Evolutionary conservation across 2,888 invertebrate species (phyloP).

Genomic region (Pterostichus niger): DNA sequence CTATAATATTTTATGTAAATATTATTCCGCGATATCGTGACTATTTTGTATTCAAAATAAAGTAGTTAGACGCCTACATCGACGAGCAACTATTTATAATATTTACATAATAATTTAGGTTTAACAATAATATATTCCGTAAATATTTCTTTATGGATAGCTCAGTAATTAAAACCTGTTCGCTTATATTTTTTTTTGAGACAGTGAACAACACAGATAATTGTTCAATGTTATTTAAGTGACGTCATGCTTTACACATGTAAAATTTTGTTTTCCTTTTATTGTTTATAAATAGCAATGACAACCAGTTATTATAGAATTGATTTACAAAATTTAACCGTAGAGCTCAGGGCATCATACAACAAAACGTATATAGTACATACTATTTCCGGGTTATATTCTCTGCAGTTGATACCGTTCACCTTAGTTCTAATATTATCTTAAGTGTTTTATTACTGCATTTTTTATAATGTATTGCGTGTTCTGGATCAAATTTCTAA

Average conservation of each 20-base stretch:
- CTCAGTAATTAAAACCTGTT: constrained; percentile 21
- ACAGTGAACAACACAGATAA: constrained; percentile 23
- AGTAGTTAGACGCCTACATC: constrained; percentile 23
- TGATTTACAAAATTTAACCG: constrained; percentile 38
- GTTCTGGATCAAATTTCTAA: neutral
- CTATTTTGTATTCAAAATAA: constrained; percentile 20
- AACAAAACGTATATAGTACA: neutral
- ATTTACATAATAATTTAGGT: constrained; percentile 11
- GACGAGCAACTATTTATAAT: neutral
- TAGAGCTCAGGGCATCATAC: neutral
- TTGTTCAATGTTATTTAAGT: constrained; percentile 50
- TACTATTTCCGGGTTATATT: constrained; percentile 18
- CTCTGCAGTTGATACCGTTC: constrained; percentile 8
- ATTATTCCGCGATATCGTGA: neutral
- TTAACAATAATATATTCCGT: constrained; percentile 1
- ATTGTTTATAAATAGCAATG: constrained; percentile 59
- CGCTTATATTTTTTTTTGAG: neutral
- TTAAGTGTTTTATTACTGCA: neutral
- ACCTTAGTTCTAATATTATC: neutral
- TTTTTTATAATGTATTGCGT: neutral
- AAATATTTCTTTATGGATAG: constrained; percentile 29
- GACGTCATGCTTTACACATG: constrained; percentile 52
- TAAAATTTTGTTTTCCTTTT: constrained; percentile 49
- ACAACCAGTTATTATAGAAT: constrained; percentile 38
- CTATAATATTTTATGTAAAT: constrained; percentile 21